Evolutionary conservation across 2,797 vertebrate genomes (phyloP).

Genomic region (Phrynocephalus vlangalii): DNA sequence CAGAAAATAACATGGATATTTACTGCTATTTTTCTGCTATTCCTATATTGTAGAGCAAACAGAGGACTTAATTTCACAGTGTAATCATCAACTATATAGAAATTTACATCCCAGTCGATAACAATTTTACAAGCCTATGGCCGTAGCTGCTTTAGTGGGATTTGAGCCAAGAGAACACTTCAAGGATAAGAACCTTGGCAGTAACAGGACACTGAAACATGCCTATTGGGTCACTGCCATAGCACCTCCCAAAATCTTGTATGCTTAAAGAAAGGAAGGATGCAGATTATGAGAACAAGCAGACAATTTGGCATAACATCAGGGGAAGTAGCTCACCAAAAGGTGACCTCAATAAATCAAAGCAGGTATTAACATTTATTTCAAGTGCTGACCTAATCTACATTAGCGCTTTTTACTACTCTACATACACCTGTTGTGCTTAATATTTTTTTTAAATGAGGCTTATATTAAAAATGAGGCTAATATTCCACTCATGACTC

Average conservation of each 20-base stretch:
- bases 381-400: not conserved
- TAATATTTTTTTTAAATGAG: not conserved
- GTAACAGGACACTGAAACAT: not conserved
- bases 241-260: not conserved
- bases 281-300: too few species aligned
- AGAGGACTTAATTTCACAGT: constrained; percentile 1
- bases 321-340: not conserved
- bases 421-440: not conserved
- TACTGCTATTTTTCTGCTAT: not conserved
- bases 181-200: not conserved
- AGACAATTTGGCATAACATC: not conserved
- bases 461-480: too few species aligned
- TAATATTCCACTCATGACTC: too few species aligned
- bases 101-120: not conserved
- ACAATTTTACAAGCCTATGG: not conserved
- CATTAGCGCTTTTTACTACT: not conserved
- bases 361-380: not conserved
- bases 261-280: not conserved
- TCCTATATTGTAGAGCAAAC: constrained; percentile 13
- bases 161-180: not conserved
- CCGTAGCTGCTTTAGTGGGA: not conserved
- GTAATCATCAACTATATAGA: not conserved
- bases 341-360: not conserved
- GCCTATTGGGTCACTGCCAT: not conserved
- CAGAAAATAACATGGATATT: not conserved